Evolutionary conservation across 2,797 vertebrate species (phyloP).

Genomic region (Calcarius lapponicus): DNA sequence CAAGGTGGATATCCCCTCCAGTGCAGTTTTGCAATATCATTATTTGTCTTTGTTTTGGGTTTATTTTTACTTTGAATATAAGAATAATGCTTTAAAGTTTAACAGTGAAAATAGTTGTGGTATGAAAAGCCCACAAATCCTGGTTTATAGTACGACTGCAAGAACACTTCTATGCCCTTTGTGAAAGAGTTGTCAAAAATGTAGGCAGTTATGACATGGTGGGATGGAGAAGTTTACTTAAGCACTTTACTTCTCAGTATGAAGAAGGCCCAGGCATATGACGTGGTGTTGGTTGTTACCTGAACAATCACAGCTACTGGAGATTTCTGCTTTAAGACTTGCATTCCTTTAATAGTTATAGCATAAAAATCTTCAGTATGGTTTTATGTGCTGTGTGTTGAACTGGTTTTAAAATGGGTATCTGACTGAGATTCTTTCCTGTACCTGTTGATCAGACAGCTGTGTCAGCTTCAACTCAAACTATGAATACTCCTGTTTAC

Average conservation of each 20-base stretch:
- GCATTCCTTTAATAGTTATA: not conserved
- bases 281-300: not conserved
- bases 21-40: not conserved
- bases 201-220: accelerated
- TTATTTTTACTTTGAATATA: not conserved
- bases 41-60: not conserved
- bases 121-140: not conserved
- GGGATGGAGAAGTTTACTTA: not conserved
- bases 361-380: not conserved
- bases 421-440: not conserved
- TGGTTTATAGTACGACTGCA: not conserved
- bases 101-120: not conserved
- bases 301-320: not conserved
- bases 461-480: not conserved
- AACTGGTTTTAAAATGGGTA: not conserved
- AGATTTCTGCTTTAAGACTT: not conserved
- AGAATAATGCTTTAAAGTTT: not conserved
- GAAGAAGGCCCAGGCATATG: not conserved
- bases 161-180: not conserved
- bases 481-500: not conserved
- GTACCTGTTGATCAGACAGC: not conserved
- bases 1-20: not conserved
- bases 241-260: not conserved
- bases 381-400: not conserved
- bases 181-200: not conserved